Evolutionary conservation across 1,140 invertebrate species (phyloP).

Genomic region (Brachionus sp.): DNA sequence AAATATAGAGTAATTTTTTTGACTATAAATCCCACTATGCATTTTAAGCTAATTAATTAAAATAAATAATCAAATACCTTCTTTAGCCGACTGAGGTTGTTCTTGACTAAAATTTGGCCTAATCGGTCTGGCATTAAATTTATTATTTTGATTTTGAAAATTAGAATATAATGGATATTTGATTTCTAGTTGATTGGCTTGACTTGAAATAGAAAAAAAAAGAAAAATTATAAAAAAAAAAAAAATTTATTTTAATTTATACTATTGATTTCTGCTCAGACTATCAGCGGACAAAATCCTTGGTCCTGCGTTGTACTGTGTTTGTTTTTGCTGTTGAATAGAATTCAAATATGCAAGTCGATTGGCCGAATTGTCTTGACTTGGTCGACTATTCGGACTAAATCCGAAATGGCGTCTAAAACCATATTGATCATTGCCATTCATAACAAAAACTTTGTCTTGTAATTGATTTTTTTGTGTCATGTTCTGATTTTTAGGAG

Average conservation of each 20-base stretch:
- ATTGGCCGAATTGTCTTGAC: background rate
- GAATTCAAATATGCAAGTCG: slow-evolving; percentile 15
- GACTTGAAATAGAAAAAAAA: background rate
- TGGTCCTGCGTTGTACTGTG: background rate
- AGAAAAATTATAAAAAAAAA: background rate
- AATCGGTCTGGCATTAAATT: background rate
- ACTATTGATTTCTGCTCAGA: slow-evolving; percentile 17
- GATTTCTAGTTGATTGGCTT: background rate
- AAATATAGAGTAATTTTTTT: no score
- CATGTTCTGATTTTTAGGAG: background rate
- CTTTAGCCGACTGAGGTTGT: background rate
- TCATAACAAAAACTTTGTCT: background rate
- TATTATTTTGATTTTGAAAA: background rate
- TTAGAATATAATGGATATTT: slow-evolving; percentile 41
- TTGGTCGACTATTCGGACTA: background rate
- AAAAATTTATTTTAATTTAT: background rate
- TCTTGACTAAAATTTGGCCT: background rate
- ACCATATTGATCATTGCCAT: background rate
- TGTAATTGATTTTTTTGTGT: background rate
- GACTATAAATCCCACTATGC: no score
- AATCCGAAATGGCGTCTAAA: background rate
- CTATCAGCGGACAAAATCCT: background rate
- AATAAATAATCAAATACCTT: background rate
- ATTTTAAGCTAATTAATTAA: no score
- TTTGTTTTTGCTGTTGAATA: background rate